phyloP scores from a whole-genome alignment of 2,888 invertebrate species.

The Tyria jacobaeae region DNA sequence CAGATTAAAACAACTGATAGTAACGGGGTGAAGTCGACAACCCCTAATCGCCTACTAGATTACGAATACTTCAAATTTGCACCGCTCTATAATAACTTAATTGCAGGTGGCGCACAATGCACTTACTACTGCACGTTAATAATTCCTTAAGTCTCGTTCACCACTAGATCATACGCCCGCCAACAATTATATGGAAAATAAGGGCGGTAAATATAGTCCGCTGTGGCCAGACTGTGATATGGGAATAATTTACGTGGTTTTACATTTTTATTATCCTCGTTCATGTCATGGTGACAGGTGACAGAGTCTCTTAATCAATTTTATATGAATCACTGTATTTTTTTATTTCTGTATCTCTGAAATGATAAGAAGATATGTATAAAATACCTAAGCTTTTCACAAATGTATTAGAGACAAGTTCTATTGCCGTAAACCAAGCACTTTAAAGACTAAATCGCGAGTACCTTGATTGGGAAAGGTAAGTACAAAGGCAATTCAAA shows the following conservation, averaged over 20 bases:
- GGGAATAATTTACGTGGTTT: slow-evolving; percentile 2
- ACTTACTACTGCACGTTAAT: slow-evolving; percentile 42
- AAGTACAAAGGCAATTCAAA: too few relatives aligned
- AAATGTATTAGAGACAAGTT: too few relatives aligned
- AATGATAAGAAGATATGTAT: too few relatives aligned
- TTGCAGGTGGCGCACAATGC: slow-evolving; percentile 49
- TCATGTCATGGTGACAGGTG: not conserved
- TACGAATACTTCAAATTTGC: slow-evolving; percentile 51
- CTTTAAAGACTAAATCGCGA: too few relatives aligned
- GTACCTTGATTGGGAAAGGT: too few relatives aligned
- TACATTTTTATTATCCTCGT: not conserved
- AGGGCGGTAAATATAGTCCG: slow-evolving; percentile 41
- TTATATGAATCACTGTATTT: not conserved
- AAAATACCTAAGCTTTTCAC: too few relatives aligned
- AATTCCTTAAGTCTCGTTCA: slow-evolving; percentile 29
- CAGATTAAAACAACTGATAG: slow-evolving; percentile 54
- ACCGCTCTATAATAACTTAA: slow-evolving; percentile 59
- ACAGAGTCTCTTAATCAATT: not conserved
- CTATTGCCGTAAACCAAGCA: too few relatives aligned
- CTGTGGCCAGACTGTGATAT: not conserved
- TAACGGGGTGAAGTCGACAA: slow-evolving; percentile 53
- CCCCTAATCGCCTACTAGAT: slow-evolving; percentile 42
- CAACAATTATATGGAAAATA: slow-evolving; percentile 45
- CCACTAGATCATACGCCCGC: slow-evolving; percentile 45
- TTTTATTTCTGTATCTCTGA: too few relatives aligned